These are phyloP conservation scores for Eidolon dupreanum DNA, from an alignment of 2,797 vertebrate species.

Conservation along the genomic window DNA sequence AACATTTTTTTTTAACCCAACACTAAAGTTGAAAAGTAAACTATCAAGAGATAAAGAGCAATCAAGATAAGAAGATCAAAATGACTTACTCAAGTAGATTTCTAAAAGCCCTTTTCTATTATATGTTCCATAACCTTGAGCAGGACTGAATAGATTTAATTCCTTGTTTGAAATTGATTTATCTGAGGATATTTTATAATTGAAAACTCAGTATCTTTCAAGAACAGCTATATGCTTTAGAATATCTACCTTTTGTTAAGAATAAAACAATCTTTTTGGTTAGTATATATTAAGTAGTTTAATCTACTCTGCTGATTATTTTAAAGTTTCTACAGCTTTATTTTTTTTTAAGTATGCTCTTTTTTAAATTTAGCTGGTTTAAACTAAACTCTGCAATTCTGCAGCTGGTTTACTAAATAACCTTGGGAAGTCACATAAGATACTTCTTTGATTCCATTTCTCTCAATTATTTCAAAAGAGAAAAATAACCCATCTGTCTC, in stretches of 20 bases:
- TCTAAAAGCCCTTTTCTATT: conserved; percentile 35
- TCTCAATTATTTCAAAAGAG: background rate
- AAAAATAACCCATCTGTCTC: background rate
- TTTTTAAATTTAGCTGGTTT: conserved; percentile 43
- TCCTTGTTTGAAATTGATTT: conserved; percentile 15
- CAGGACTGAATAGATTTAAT: conserved; percentile 54
- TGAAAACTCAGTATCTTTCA: conserved; percentile 37
- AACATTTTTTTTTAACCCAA: background rate
- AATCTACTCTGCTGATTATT: background rate
- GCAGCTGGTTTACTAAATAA: background rate
- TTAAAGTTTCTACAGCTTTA: background rate
- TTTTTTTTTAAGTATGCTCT: background rate
- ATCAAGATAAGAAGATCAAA: conserved; percentile 59
- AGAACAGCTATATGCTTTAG: background rate
- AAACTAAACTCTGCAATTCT: conserved; percentile 12
- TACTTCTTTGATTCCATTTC: background rate
- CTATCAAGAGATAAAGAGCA: conserved; percentile 46
- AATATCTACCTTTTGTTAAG: conserved; percentile 49
- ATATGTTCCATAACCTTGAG: conserved; percentile 25
- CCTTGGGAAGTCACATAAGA: background rate
- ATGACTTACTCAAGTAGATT: background rate
- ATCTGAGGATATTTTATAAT: conserved; percentile 40
- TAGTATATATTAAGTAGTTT: background rate
- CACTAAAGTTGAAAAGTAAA: conserved; percentile 10
- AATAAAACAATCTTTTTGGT: background rate